Percentiles rank a stretch among this genome's conserved stretches.
Evolutionary conservation across 35 echinoderm and acorn worm genomes (phyloP).

Genomic region (Nesometra sesokonis): DNA sequence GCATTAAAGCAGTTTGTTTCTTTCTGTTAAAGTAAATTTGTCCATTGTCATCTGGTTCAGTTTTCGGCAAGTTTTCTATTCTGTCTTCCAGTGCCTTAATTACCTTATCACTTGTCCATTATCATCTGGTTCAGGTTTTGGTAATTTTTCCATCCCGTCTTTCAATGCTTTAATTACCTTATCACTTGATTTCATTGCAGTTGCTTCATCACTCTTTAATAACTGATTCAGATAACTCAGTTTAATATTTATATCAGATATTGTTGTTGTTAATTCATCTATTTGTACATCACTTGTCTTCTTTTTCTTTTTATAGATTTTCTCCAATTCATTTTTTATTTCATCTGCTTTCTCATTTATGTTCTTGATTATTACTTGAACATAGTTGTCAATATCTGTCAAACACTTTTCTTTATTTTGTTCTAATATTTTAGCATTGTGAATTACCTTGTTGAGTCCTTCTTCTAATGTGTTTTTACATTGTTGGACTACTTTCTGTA

Average conservation of each 20-base stretch:
- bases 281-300: neutral
- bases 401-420: neutral
- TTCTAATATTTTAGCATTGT: neutral
- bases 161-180: neutral
- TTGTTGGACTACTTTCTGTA: neutral
- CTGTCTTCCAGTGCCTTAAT: neutral
- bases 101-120: neutral
- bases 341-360: neutral
- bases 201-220: neutral
- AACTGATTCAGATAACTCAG: neutral
- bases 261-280: neutral
- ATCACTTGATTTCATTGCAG: neutral
- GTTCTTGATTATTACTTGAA: neutral
- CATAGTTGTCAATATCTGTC: neutral
- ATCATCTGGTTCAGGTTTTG: neutral
- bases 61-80: neutral
- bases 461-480: neutral
- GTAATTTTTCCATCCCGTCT: neutral
- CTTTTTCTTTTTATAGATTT: neutral
- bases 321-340: neutral
- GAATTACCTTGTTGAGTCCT: neutral
- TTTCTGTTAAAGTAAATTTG: neutral
- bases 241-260: neutral
- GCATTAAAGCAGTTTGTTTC: neutral
- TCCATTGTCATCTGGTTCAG: neutral